Conservation (phyloP, 2,888 invertebrate genomes). For the Mythimna albipuncta region DNA sequence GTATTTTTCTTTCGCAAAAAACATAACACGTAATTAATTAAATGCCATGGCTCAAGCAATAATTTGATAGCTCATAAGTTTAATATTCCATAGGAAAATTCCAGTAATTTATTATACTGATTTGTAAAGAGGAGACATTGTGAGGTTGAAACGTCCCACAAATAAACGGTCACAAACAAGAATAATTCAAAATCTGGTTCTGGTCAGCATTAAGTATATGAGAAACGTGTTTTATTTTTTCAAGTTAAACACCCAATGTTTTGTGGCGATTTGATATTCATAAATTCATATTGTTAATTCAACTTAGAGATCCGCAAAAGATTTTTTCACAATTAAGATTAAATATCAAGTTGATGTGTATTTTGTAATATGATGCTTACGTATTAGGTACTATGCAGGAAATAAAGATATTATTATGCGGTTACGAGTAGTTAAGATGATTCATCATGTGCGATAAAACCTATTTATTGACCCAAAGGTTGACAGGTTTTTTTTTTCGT, state of each 20-base stretch:
- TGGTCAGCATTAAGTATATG: no score
- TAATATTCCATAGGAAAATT: background rate
- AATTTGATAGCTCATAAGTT: background rate
- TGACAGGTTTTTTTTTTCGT: no score
- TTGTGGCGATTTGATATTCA: background rate
- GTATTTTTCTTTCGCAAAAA: constrained; percentile 5
- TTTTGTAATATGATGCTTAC: constrained; percentile 10
- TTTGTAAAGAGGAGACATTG: background rate
- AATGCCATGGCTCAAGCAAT: background rate
- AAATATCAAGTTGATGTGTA: background rate
- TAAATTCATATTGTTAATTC: background rate
- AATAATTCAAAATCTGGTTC: constrained; percentile 4
- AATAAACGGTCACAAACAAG: background rate
- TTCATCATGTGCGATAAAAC: background rate
- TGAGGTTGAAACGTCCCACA: background rate
- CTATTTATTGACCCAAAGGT: no score
- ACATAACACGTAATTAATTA: no score
- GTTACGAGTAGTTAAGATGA: constrained; percentile 25
- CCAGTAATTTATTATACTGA: background rate
- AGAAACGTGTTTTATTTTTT: constrained; percentile 15
- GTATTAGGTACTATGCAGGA: constrained; percentile 13
- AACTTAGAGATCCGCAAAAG: background rate
- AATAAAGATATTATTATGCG: constrained; percentile 18
- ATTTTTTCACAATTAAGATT: background rate
- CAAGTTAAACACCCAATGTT: background rate